Conservation (phyloP, 1,140 invertebrate genomes). For the Hesperophylax magnus region DNA sequence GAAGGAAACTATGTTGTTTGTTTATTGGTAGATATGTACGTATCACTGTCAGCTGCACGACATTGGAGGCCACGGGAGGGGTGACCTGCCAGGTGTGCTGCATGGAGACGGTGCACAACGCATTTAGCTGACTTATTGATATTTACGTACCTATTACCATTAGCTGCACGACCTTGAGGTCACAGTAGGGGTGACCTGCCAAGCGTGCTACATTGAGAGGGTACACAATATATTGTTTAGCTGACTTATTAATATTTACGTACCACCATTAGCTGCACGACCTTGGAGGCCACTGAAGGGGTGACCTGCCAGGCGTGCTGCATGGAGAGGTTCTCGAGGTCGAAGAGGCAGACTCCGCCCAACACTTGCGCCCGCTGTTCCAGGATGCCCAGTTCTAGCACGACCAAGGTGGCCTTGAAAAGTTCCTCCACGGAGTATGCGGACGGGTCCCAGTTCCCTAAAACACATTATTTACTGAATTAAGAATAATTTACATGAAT, state of each 20-base stretch:
- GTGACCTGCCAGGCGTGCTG: constrained; percentile 82
- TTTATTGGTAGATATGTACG: no score
- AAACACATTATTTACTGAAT: constrained; percentile 39
- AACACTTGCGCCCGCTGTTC: constrained; percentile 83
- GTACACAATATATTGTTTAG: no score
- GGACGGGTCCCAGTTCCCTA: constrained; percentile 82
- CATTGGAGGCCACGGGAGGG: constrained; percentile 76
- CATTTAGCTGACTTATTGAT: no score
- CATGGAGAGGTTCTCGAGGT: constrained; percentile 78
- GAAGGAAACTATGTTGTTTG: no score
- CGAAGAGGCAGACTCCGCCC: constrained; percentile 83
- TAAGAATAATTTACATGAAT: no score
- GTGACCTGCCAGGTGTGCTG: constrained; percentile 82
- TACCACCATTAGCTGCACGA: constrained; percentile 78
- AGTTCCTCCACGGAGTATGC: constrained; percentile 77
- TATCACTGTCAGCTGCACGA: constrained; percentile 78
- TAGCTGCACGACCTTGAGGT: no score
- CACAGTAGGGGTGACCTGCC: no score
- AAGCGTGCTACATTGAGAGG: no score
- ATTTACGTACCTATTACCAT: no score
- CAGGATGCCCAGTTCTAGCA: constrained; percentile 80
- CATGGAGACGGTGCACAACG: no score
- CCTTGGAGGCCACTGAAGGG: constrained; percentile 76
- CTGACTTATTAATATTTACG: constrained; percentile 59
- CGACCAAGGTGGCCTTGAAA: constrained; percentile 79